phyloP scores from a whole-genome alignment of 2,797 vertebrate genomes.

The Rhodeus uyekii region DNA sequence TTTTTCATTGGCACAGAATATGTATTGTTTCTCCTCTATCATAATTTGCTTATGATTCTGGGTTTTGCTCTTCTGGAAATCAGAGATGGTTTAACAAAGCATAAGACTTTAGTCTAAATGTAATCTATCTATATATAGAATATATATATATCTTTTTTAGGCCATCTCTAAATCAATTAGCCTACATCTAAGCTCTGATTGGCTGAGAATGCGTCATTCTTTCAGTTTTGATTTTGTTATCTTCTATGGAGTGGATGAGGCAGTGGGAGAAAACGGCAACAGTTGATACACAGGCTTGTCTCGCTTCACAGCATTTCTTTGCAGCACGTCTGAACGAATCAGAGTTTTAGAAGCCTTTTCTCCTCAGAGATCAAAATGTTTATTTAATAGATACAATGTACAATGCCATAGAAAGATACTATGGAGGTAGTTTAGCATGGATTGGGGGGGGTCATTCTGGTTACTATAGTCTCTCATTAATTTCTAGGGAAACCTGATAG shows the following conservation, averaged over 20 bases:
- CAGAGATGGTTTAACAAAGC: conserved; percentile 35
- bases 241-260: conserved; percentile 35
- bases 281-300: conserved; percentile 64
- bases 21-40: neutral
- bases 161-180: conserved; percentile 9
- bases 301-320: conserved; percentile 60
- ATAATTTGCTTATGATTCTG: conserved; percentile 1
- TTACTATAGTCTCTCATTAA: neutral
- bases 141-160: neutral
- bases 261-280: conserved; percentile 52
- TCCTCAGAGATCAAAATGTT: neutral
- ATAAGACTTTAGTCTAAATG: conserved; percentile 1
- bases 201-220: conserved; percentile 54
- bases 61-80: conserved; percentile 15
- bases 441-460: neutral
- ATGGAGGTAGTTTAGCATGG: neutral
- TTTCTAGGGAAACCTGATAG: neutral
- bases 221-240: conserved; percentile 30
- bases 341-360: neutral
- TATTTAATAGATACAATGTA: neutral
- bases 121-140: neutral
- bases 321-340: conserved; percentile 41
- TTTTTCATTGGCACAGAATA: neutral
- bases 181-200: conserved; percentile 30
- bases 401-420: neutral